Conservation (phyloP, 1,140 invertebrate species). For the Rhizoglyphus robini region DNA sequence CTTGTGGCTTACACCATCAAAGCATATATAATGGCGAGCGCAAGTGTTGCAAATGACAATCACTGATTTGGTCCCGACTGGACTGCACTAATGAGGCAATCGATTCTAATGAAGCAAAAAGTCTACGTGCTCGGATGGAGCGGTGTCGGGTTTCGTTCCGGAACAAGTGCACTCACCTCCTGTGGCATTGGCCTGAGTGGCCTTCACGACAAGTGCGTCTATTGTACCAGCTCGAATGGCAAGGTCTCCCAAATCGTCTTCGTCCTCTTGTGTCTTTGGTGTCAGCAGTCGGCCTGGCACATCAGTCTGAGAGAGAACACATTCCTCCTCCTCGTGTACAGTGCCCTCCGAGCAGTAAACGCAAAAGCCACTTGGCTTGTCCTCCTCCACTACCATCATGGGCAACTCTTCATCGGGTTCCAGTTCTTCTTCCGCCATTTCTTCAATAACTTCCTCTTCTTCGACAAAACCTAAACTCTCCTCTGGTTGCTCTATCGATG, state of each 20-base stretch:
- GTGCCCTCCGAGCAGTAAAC: slow-evolving; percentile 56
- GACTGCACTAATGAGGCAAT: background rate
- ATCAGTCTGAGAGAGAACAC: background rate
- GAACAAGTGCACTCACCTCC: slow-evolving; percentile 5
- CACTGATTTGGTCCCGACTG: background rate
- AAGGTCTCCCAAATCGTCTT: slow-evolving; percentile 50
- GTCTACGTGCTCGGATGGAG: background rate
- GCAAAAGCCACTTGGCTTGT: slow-evolving; percentile 63
- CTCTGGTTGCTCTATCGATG: slow-evolving; percentile 20
- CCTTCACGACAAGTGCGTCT: slow-evolving; percentile 80
- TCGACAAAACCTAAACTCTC: background rate
- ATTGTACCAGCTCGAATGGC: slow-evolving; percentile 76
- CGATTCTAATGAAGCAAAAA: slow-evolving; percentile 4
- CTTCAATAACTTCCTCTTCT: background rate
- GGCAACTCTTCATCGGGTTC: background rate
- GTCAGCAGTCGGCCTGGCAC: background rate
- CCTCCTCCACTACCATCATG: slow-evolving; percentile 56
- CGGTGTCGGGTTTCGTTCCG: background rate
- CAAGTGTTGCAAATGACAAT: background rate
- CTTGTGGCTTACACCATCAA: background rate
- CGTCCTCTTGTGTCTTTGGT: slow-evolving; percentile 30
- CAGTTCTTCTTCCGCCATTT: background rate
- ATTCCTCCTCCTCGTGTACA: background rate
- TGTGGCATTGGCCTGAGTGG: slow-evolving; percentile 50
- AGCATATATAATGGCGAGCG: background rate